Conservation (phyloP, 92 coral and sea anemone species). For the Virgularia gustaviana region DNA sequence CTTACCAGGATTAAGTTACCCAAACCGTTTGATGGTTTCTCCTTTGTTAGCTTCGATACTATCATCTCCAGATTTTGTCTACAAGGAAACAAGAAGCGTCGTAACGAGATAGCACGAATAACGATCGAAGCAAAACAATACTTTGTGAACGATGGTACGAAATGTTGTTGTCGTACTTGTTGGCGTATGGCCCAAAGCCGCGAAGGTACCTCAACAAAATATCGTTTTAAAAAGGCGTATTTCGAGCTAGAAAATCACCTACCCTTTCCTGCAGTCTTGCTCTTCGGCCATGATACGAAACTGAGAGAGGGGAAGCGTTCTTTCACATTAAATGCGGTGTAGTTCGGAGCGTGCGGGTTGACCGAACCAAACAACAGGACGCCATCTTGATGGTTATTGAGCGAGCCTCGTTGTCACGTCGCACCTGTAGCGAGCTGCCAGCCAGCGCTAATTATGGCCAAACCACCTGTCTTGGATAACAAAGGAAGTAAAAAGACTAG, state of each 20-base stretch:
- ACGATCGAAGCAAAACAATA: no score
- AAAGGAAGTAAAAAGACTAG: no score
- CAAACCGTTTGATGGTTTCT: slow-evolving; percentile 76
- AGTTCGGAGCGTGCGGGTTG: slow-evolving; percentile 1
- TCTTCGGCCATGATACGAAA: slow-evolving; percentile 69
- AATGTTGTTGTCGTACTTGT: no score
- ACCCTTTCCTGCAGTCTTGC: slow-evolving; percentile 88
- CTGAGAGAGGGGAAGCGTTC: background rate
- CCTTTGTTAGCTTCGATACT: slow-evolving; percentile 91
- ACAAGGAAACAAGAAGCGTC: slow-evolving; percentile 33
- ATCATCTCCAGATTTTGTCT: slow-evolving; percentile 98
- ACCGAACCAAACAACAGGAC: slow-evolving; percentile 33
- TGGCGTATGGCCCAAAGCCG: slow-evolving; percentile 10
- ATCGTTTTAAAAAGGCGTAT: no score
- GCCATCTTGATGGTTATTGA: slow-evolving; percentile 47
- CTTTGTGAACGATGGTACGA: background rate
- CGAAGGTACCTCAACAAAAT: background rate
- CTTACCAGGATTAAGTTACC: slow-evolving; percentile 92
- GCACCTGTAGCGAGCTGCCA: slow-evolving; percentile 26
- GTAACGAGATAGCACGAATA: background rate
- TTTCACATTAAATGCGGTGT: slow-evolving; percentile 6
- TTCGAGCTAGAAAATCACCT: slow-evolving; percentile 7
- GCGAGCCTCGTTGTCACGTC: slow-evolving; percentile 32
- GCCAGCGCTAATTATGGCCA: slow-evolving; percentile 30
- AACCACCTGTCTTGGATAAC: slow-evolving; percentile 30